phyloP scores from a whole-genome alignment of 2,888 invertebrate genomes.

The Thymelicus lineola region DNA sequence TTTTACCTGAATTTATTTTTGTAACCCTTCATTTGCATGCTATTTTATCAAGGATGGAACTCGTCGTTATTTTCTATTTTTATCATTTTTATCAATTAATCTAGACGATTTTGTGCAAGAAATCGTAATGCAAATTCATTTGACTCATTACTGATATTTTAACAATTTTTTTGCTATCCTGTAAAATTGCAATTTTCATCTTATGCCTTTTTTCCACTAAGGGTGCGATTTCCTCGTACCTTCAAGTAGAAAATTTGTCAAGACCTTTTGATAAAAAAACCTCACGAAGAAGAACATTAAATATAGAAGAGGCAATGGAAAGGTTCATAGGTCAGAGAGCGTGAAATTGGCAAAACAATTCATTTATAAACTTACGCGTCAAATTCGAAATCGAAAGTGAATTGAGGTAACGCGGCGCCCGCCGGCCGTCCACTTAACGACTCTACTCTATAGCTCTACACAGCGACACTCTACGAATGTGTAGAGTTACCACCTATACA shows the following conservation, averaged over 20 bases:
- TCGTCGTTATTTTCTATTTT: no score
- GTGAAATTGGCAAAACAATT: conserved; percentile 9
- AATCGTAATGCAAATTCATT: no score
- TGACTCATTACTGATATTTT: no score
- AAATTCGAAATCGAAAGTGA: conserved; percentile 64
- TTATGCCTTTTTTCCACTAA: no score
- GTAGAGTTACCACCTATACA: background rate
- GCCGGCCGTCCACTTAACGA: conserved; percentile 20
- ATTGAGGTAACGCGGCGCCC: conserved; percentile 45
- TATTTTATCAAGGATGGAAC: no score
- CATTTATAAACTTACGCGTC: conserved; percentile 11
- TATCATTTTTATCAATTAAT: no score
- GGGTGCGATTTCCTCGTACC: background rate
- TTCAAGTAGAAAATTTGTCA: background rate
- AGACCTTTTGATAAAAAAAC: background rate
- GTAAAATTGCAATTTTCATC: no score
- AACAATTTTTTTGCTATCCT: no score
- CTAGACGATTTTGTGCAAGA: no score
- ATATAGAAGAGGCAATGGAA: background rate
- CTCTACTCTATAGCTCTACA: background rate
- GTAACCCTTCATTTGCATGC: no score
- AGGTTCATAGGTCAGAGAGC: background rate
- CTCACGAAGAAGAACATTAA: background rate
- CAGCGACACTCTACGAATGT: background rate
- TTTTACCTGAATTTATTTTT: no score